Evolutionary conservation across 1,140 invertebrate species (phyloP).

Genomic region (Cataglyphis hispanica): DNA sequence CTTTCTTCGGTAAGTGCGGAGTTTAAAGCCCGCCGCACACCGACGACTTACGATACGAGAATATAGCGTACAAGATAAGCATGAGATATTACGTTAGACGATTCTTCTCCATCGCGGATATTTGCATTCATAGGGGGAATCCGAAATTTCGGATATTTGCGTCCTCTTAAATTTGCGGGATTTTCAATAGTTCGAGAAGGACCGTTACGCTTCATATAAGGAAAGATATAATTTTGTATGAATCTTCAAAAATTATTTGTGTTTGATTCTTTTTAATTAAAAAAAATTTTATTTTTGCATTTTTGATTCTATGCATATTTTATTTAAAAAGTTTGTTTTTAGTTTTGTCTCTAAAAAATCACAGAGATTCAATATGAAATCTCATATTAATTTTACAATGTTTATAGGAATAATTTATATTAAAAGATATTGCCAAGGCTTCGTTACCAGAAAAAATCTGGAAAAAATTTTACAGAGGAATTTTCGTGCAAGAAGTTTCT

Average conservation of each 20-base stretch:
- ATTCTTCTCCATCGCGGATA: neutral
- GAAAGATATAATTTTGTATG: neutral
- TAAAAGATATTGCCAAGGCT: neutral
- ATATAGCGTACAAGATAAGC: slow-evolving; percentile 18
- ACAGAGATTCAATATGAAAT: neutral
- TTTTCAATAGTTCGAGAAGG: neutral
- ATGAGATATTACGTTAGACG: slow-evolving; percentile 41
- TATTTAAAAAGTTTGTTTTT: neutral
- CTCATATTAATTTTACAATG: slow-evolving; percentile 32
- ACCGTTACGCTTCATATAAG: no score
- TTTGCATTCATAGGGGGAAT: slow-evolving; percentile 40
- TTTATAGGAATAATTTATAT: neutral
- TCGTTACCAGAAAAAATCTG: neutral
- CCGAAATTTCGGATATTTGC: slow-evolving; percentile 45
- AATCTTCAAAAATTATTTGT: neutral
- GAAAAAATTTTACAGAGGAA: neutral
- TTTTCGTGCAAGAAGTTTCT: neutral
- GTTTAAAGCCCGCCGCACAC: slow-evolving; percentile 34
- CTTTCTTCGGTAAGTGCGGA: slow-evolving; percentile 52
- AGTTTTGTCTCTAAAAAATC: neutral
- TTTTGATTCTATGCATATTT: no score
- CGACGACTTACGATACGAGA: slow-evolving; percentile 23
- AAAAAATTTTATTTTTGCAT: neutral
- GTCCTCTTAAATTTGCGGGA: slow-evolving; percentile 10
- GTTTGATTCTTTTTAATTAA: neutral